These are phyloP conservation scores for Cremastinae sp. DNA, from an alignment of 2,888 invertebrate species.

Conservation along the genomic window DNA sequence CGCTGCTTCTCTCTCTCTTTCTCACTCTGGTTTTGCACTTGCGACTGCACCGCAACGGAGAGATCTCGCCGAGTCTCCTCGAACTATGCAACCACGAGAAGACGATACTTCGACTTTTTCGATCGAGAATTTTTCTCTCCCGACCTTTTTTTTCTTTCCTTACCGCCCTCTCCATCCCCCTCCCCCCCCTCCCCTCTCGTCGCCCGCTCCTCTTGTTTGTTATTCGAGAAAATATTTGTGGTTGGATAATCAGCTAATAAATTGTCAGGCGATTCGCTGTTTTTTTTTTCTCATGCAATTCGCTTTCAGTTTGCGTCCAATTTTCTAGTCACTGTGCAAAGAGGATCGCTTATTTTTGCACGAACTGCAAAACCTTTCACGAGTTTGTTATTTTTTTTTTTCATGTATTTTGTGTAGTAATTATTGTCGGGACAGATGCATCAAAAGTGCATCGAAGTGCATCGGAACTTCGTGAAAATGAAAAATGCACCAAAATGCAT, in stretches of 20 bases:
- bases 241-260: conserved; percentile 20
- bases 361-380: too few species aligned
- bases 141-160: conserved; percentile 4
- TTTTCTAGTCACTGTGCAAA: background rate
- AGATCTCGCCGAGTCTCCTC: conserved; percentile 51
- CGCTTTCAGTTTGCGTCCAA: too few species aligned
- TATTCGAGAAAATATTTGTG: conserved; percentile 21
- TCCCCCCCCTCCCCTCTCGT: conserved; percentile 8
- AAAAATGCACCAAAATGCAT: too few species aligned
- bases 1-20: conserved; percentile 40
- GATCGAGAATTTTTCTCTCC: conserved; percentile 41
- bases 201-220: background rate
- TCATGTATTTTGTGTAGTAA: too few species aligned
- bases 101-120: conserved; percentile 48
- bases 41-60: conserved; percentile 59
- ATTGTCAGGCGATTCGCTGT: background rate
- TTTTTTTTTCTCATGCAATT: background rate
- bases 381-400: conserved; percentile 2
- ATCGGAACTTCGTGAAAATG: too few species aligned
- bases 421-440: too few species aligned
- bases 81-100: conserved; percentile 60
- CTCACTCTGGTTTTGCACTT: conserved; percentile 51
- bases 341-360: background rate
- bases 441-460: too few species aligned
- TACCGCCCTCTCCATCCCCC: conserved; percentile 12